Evolutionary conservation across 2,888 invertebrate genomes (phyloP).

Genomic region (Microctonus aethiopoides): DNA sequence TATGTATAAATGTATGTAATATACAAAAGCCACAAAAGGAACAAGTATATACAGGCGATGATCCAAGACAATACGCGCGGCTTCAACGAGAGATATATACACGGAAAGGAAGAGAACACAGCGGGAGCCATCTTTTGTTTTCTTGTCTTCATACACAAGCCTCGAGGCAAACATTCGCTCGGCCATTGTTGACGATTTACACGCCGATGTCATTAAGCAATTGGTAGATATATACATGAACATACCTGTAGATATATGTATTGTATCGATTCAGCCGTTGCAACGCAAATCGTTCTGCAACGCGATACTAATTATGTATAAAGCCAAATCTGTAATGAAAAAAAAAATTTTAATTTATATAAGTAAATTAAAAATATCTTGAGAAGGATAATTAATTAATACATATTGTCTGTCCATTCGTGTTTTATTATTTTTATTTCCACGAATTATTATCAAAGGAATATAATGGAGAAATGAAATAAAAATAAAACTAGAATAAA

Average conservation of each 20-base stretch:
- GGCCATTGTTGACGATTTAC: conserved; percentile 48
- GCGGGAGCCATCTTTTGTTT: conserved; percentile 46
- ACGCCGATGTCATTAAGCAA: conserved; percentile 50
- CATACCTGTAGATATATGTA: too few species aligned
- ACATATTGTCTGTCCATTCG: too few species aligned
- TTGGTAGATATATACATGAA: too few species aligned
- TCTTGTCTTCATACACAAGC: conserved; percentile 36
- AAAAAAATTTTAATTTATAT: neutral
- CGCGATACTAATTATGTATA: neutral
- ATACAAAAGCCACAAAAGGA: conserved; percentile 32
- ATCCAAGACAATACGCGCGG: conserved; percentile 38
- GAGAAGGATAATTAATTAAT: neutral
- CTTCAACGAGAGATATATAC: conserved; percentile 20
- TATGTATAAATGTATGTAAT: neutral
- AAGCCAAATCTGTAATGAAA: neutral
- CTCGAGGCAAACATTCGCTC: conserved; percentile 43
- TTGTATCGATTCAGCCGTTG: conserved; percentile 44
- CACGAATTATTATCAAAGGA: too few species aligned
- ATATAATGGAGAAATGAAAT: too few species aligned
- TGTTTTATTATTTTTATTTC: too few species aligned
- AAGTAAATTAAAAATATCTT: neutral
- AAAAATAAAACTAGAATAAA: too few species aligned
- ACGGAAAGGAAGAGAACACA: conserved; percentile 41
- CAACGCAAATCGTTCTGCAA: conserved; percentile 35
- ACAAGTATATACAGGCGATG: conserved; percentile 28